Conservation (phyloP, 2,113 vertebrate species). For the Psittacus erithacus region DNA sequence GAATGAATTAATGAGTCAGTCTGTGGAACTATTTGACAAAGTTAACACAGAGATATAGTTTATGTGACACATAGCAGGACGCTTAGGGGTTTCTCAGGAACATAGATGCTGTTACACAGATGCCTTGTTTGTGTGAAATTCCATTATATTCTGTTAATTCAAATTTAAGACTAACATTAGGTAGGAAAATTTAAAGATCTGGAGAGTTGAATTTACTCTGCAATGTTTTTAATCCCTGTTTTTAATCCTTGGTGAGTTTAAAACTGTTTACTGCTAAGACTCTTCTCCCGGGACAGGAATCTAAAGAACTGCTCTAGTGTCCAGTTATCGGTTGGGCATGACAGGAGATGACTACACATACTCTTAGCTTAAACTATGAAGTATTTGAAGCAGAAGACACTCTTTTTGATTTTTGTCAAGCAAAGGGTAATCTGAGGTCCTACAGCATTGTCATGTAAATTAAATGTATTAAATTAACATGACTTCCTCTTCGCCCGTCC, state of each 20-base stretch:
- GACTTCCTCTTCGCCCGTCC: background rate
- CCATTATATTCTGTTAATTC: background rate
- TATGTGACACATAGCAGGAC: background rate
- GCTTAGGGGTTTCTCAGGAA: background rate
- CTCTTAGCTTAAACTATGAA: background rate
- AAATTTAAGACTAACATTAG: background rate
- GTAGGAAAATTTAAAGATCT: background rate
- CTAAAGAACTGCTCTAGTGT: background rate
- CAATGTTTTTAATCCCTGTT: background rate
- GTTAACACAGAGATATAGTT: background rate
- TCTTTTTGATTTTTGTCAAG: background rate
- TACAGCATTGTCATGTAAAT: background rate
- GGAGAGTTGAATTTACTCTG: background rate
- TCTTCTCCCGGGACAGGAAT: background rate
- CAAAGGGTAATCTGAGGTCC: background rate
- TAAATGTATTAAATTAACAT: background rate
- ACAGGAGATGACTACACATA: background rate
- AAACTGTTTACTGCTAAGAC: background rate
- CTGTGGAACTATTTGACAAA: background rate
- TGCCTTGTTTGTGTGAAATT: background rate
- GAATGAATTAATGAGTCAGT: background rate
- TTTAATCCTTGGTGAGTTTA: background rate
- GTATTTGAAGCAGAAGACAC: background rate
- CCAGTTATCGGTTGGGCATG: background rate
- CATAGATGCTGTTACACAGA: background rate